Base-by-base conservation (phyloP, 23 tunicate genomes). In the Clavelina lepadiformis region DNA sequence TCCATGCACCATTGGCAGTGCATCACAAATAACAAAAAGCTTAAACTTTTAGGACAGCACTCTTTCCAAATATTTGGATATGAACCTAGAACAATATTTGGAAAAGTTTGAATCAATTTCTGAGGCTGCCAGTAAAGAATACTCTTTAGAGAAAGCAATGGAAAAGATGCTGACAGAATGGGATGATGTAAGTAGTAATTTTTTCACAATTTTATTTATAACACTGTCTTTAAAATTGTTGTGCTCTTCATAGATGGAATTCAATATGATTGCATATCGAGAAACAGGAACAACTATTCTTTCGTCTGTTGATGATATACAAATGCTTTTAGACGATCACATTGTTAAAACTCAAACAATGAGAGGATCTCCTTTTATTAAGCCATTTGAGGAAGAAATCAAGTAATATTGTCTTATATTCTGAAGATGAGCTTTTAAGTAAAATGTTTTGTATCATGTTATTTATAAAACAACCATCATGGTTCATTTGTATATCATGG, bases 301-400 rank as follows among this genome's bases (percentile, higher is more conserved):
- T 18, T 84, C 98, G 20, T 68, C 93, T 21, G 82, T 93, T 32
- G 98, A 93, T 46, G 98, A 93, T 38, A 93, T 93, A 36, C 98
- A 93, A 56, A 93, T 93, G 94, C 69, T 93, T 44, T 71, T 93
- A 27, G 98, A 93, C 55, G 98, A 93, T 85, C 98, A 93, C 61
- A 93, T 93, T 52, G 94, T 93, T 1, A 93, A 93, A 62, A 93
- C 98, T 3, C 98, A 93, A 62, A 85, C 98, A 61, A 93, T 93
- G 98, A 56, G 98, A 25, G 91, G 98, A 30, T 78, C 87, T 7
- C 91, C 98, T 7, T 93, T 93, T 36, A 93, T 93, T 22, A 93
- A 93, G 47, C 98, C 98, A 30, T 93, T 93, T 56, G 98, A 93
- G 38, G 94, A 79, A 33, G 46, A 79, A 63, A 93, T 93, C 38